Percentiles rank a stretch among this genome's conserved stretches.
These are phyloP conservation scores for Iselma pallidipennis DNA, from an alignment of 2,888 invertebrate genomes.

Conservation along the genomic window DNA sequence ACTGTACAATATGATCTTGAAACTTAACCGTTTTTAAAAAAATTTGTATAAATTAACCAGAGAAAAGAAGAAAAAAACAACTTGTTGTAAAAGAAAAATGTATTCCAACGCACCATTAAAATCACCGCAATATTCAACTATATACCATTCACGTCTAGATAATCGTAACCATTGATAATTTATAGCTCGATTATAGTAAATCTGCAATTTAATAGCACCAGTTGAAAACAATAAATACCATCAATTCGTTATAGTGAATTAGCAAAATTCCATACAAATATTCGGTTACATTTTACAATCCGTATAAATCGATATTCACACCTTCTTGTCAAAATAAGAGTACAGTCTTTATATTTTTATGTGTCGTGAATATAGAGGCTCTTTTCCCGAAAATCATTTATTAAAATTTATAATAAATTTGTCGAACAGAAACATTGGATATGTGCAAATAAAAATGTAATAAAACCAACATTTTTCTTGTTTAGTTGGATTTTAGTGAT, in stretches of 20 bases:
- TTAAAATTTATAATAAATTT: constrained; percentile 23
- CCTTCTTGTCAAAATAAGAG: constrained; percentile 1
- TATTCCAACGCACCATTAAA: neutral
- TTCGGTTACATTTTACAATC: constrained; percentile 4
- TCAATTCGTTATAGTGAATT: constrained; percentile 3
- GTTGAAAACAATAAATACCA: constrained; percentile 8
- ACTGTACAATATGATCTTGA: constrained; percentile 4
- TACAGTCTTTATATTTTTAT: neutral
- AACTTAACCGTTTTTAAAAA: neutral
- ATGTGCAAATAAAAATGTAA: constrained; percentile 31
- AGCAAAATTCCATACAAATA: neutral
- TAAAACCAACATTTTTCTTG: constrained; percentile 24
- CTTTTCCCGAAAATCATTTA: constrained; percentile 23
- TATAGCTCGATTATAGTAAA: constrained; percentile 3
- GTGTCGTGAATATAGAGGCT: no score
- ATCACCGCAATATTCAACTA: constrained; percentile 4
- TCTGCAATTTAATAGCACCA: constrained; percentile 3
- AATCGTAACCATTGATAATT: constrained; percentile 3
- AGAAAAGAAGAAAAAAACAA: neutral
- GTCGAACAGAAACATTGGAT: constrained; percentile 15
- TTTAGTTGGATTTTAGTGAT: constrained; percentile 34
- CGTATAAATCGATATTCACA: neutral
- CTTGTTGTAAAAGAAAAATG: neutral
- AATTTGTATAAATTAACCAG: neutral
- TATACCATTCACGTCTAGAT: constrained; percentile 1